A percentile compares a stretch with the other conserved stretches of the same genome.
phyloP scores from a whole-genome alignment of 2,113 vertebrate species.

The Lethenteron reissneri region DNA sequence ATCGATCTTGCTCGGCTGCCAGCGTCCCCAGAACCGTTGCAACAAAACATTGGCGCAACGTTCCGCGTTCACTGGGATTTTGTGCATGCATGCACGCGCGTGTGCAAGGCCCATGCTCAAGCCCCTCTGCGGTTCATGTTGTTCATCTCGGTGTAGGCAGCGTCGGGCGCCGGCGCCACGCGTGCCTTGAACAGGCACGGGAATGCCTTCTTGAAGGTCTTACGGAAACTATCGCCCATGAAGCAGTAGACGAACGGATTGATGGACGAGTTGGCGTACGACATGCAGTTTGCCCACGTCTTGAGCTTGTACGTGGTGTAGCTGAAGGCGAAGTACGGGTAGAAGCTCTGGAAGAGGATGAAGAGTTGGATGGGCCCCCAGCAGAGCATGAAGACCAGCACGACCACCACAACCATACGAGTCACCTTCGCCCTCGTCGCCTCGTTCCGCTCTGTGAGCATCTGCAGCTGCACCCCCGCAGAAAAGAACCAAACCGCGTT shows the following conservation, averaged over 20 bases:
- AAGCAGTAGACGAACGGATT: constrained; percentile 30
- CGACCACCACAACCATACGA: constrained; percentile 30
- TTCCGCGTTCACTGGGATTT: too few species aligned
- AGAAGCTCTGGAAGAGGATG: constrained; percentile 27
- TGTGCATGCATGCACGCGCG: too few species aligned
- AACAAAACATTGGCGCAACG: too few species aligned
- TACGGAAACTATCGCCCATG: constrained; percentile 31
- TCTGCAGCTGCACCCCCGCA: constrained; percentile 16
- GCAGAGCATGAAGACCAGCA: constrained; percentile 28
- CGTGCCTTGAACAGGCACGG: constrained; percentile 19
- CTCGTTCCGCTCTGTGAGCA: constrained; percentile 18
- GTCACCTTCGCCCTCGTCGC: constrained; percentile 20
- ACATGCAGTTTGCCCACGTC: constrained; percentile 36
- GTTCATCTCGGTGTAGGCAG: constrained; percentile 20
- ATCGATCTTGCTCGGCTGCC: too few species aligned
- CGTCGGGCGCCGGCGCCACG: constrained; percentile 7
- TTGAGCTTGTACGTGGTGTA: constrained; percentile 29
- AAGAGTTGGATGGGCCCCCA: constrained; percentile 34
- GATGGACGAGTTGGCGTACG: constrained; percentile 29
- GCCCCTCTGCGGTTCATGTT: too few species aligned
- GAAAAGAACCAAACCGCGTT: too few species aligned
- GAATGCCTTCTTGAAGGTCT: constrained; percentile 27
- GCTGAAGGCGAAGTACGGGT: constrained; percentile 17
- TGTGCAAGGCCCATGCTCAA: too few species aligned
- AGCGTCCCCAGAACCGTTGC: too few species aligned